Base-by-base conservation (phyloP, 1,140 invertebrate species). In the Heliconius himera region DNA sequence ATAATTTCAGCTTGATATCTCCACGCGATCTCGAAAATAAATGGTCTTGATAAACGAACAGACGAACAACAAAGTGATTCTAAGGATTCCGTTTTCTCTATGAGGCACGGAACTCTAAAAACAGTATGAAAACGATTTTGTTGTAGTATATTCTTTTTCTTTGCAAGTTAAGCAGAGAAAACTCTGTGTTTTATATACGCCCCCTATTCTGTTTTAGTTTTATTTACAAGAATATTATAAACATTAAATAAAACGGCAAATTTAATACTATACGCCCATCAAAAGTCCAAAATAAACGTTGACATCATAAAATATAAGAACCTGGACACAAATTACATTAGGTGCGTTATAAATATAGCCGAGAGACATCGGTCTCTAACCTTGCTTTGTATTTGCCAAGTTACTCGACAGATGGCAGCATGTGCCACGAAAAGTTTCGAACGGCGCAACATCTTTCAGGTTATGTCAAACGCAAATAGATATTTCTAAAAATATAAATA, bases 321-420 rank as follows among this genome's bases (percentile, higher is more conserved):
- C 84, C 82, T 87, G 81, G 81, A 83, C 73, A 84, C 83, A 83
- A 86, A 86, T 84, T 83, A 84, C 81, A 83, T 83, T 85, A 85
- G 83, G 51, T 80, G 73, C 56, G 82, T 76, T 87, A 84, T 88
- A 89, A 85, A 90, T 88, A 91, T 88, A 90, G 84, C 85, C 81
- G 78, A 70, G 75, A 81, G 77, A 80, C 73, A 77, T 70, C 82
- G 86, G 82, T 82, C 81, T 86, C 85, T 87, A 87, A 88, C 88
- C 88, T 91, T 88, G 89, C 54, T 8, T 36, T 46, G 38, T 49
- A 74, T 83, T 84, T 84, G 71, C 90, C 90, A 93, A 93, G 89
- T 93, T 93, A 90, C 54, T 33, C 73, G 66, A 76, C 82, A 93
- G 91, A 93, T 93, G 91, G 91, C 90, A 88, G 74, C 83, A 85